phyloP scores from a whole-genome alignment of 2,888 invertebrate species.

The Brassicogethes aeneus region DNA sequence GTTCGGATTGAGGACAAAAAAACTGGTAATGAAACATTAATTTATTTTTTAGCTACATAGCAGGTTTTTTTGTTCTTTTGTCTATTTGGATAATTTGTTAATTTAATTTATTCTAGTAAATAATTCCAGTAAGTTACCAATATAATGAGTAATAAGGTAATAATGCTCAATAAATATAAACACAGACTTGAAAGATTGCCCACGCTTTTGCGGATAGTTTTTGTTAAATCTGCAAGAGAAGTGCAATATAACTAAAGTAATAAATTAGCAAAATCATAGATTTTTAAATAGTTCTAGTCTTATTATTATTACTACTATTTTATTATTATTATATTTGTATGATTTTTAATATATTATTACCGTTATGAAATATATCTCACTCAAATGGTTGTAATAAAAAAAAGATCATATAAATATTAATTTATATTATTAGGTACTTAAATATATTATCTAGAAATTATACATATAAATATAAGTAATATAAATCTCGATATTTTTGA shows the following conservation, averaged over 20 bases:
- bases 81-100: too few relatives aligned
- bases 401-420: neutral
- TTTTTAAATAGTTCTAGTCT: slow-evolving; percentile 23
- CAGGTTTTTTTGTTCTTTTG: slow-evolving; percentile 1
- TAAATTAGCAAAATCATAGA: slow-evolving; percentile 5
- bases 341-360: neutral
- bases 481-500: too few relatives aligned
- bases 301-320: slow-evolving; percentile 11
- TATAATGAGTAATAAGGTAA: slow-evolving; percentile 18
- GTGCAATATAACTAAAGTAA: slow-evolving; percentile 30
- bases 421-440: neutral
- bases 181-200: slow-evolving; percentile 34
- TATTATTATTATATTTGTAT: neutral
- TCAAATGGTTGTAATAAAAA: neutral
- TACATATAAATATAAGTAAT: too few relatives aligned
- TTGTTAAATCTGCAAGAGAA: slow-evolving; percentile 37
- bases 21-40: too few relatives aligned
- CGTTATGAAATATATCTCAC: neutral
- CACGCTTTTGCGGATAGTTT: slow-evolving; percentile 36
- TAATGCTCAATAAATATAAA: slow-evolving; percentile 33
- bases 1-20: too few relatives aligned
- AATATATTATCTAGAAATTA: too few relatives aligned
- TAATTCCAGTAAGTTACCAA: slow-evolving; percentile 30
- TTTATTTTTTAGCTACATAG: too few relatives aligned
- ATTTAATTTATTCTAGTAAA: slow-evolving; percentile 20